Conservation (phyloP, 2,113 vertebrate species). For the Psettodes erumei region DNA sequence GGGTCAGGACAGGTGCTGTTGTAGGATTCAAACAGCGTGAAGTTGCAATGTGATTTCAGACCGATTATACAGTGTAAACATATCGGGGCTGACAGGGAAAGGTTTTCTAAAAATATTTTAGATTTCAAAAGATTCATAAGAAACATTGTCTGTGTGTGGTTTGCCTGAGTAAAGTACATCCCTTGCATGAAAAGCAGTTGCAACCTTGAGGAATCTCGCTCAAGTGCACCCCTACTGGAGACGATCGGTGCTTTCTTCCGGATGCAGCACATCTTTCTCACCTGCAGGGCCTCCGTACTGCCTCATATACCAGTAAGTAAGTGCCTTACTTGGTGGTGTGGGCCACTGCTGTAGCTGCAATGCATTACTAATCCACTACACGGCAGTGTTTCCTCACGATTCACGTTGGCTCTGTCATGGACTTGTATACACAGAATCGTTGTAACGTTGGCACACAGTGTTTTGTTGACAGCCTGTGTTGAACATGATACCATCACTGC, state of each 20-base stretch:
- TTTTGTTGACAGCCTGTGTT: not conserved
- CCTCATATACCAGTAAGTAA: not conserved
- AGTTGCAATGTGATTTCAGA: not conserved
- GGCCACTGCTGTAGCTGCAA: constrained; percentile 3
- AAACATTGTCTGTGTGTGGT: too few species aligned
- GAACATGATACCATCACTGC: not conserved
- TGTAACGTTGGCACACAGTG: not conserved
- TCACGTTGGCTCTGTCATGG: not conserved
- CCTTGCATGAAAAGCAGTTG: not conserved
- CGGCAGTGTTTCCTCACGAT: constrained; percentile 45
- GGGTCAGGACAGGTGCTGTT: too few species aligned
- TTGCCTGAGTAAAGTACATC: too few species aligned
- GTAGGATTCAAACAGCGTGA: not conserved
- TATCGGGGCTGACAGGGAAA: not conserved
- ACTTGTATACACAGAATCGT: not conserved
- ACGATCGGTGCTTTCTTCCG: not conserved
- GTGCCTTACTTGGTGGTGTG: too few species aligned
- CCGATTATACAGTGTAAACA: not conserved
- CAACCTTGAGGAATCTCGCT: not conserved
- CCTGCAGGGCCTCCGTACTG: not conserved
- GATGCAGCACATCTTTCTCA: not conserved
- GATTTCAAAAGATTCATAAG: too few species aligned
- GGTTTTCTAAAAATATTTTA: too few species aligned
- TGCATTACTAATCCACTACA: constrained; percentile 22
- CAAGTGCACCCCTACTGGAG: not conserved